Conservation (phyloP, 2,113 vertebrate species). For the Oceanites oceanicus region DNA sequence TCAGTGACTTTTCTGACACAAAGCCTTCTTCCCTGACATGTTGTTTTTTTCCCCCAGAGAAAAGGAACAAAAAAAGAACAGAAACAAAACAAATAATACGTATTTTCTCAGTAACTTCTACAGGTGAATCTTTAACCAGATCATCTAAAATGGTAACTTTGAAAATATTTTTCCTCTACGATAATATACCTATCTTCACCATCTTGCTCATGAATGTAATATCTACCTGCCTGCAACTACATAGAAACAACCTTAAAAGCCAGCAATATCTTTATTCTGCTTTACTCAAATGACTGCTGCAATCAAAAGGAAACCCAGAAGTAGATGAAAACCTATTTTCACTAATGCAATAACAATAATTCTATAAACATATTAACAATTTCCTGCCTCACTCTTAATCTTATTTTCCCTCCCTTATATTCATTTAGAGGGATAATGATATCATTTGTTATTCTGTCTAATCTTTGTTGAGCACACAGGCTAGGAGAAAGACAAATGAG, state of each 20-base stretch:
- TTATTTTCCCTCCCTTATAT: constrained; percentile 49
- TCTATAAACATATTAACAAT: constrained; percentile 56
- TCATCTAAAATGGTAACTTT: background rate
- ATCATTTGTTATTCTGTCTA: constrained; percentile 27
- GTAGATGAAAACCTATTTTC: constrained; percentile 38
- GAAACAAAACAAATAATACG: background rate
- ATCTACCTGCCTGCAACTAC: background rate
- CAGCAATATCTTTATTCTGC: background rate
- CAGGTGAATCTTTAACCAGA: background rate
- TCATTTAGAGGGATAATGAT: constrained; percentile 31
- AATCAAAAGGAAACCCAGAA: constrained; percentile 19
- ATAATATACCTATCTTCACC: background rate
- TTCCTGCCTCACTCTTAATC: constrained; percentile 54
- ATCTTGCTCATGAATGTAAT: background rate
- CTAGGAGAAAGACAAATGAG: constrained; percentile 20
- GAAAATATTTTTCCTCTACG: background rate
- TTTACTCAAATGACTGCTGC: background rate
- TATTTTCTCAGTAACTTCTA: background rate
- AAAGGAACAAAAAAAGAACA: background rate
- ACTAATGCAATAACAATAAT: constrained; percentile 45
- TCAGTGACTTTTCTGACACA: background rate
- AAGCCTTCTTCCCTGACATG: background rate
- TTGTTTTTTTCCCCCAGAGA: background rate
- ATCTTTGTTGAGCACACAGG: background rate
- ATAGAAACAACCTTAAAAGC: background rate